Percentiles rank a stretch among this genome's conserved stretches.
Conservation (phyloP, 2,797 vertebrate genomes). For the Cyclopterus lumpus region DNA sequence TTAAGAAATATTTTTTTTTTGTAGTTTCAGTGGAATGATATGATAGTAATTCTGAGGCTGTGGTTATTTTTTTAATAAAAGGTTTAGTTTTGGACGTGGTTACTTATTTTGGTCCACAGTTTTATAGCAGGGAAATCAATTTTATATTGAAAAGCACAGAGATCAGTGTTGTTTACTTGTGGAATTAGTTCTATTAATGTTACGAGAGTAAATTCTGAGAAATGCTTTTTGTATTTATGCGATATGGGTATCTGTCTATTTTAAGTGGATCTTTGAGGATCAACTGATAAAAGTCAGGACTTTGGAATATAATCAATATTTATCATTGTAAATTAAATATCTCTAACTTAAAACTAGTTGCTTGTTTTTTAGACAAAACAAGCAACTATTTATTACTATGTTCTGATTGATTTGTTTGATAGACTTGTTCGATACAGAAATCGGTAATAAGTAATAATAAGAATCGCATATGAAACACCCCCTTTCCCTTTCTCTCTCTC, state of each 20-base stretch:
- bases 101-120: neutral
- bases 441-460: neutral
- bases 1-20: too few relatives aligned
- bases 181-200: neutral
- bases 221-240: neutral
- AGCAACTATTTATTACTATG: neutral
- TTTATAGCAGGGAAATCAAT: neutral
- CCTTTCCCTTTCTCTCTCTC: too few relatives aligned
- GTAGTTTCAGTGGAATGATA: neutral
- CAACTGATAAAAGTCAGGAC: neutral
- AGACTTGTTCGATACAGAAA: neutral
- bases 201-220: neutral
- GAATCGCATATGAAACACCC: too few relatives aligned
- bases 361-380: neutral
- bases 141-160: conserved; percentile 3
- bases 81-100: neutral
- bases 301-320: too few relatives aligned
- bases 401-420: neutral
- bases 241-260: neutral
- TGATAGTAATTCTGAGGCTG: neutral
- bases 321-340: neutral
- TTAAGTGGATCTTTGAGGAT: neutral
- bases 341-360: neutral
- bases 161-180: neutral
- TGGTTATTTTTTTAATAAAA: neutral